Base-by-base conservation (phyloP, 2,113 vertebrate genomes). In the Potamarius usumacintae region DNA sequence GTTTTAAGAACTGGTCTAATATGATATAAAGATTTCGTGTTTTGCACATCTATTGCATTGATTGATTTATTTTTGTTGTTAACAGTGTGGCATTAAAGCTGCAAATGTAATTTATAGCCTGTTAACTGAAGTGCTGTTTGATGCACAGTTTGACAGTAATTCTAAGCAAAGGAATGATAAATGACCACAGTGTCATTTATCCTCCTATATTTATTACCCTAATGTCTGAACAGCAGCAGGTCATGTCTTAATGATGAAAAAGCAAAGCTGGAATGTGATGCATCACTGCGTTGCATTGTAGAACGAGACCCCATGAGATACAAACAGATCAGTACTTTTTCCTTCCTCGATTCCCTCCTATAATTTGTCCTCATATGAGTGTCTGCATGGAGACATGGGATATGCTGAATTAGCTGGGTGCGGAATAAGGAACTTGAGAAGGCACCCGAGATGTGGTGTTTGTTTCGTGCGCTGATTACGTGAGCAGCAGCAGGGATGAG, bases 381-480 rank as follows among this genome's bases (percentile, higher is more conserved):
- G 63, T 69, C 63, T 20, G 42, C 34, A 18, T 42, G 69, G 50
- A 85, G 58, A 69, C n/a, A 20, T 10, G 48, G 17, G 69, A 79
- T 12, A 65, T 50, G 76, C 82, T 57, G n/a, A 88, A 82, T 77
- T 76, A 84, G 63, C 74, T 65, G 30, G 30, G 57, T 83, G 25
- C 58, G 85, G 25, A 74, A 86, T 58, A 84, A 77, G 60, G 84
- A 82, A 67, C 25, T 60, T 14, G 48, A 52, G 53, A 77, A 50
- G 55, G 60, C 11, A 84, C 63, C 60, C 8, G 10, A 27, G 55
- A 42, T n/a, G 79, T 12, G 72, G 48, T 25, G 55, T 85, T 87
- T 87, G 85, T 84, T 78, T 71, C 84, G 62, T 62, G 72, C 80
- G 78, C 86, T 71, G 72, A 88, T 90, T 90, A 88, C 60, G 7